Evolutionary conservation across 2,888 invertebrate species (phyloP).

Genomic region (Psylliodes chrysocephalus): DNA sequence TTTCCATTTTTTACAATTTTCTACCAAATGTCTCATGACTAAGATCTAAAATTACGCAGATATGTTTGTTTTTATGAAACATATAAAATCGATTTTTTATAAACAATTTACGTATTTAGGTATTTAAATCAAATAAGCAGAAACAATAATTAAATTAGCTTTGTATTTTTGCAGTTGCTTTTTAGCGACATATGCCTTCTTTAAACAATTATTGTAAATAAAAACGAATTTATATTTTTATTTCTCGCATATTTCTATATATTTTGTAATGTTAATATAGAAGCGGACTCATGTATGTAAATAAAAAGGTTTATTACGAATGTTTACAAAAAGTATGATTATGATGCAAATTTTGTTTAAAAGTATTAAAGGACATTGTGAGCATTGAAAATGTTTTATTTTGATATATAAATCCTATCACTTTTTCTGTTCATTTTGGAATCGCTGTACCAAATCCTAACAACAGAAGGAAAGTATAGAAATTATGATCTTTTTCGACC

Average conservation of each 20-base stretch:
- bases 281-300: slow-evolving; percentile 25
- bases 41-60: too few species aligned
- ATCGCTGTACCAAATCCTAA: too few species aligned
- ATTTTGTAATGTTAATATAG: slow-evolving; percentile 33
- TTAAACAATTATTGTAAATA: slow-evolving; percentile 9
- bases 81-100: neutral
- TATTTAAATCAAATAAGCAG: too few species aligned
- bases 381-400: slow-evolving; percentile 19
- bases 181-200: neutral
- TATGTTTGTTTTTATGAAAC: too few species aligned
- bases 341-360: slow-evolving; percentile 11
- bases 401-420: too few species aligned
- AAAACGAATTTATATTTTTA: slow-evolving; percentile 17
- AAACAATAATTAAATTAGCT: neutral
- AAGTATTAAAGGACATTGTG: slow-evolving; percentile 24
- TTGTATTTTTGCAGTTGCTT: slow-evolving; percentile 1
- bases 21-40: too few species aligned
- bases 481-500: too few species aligned
- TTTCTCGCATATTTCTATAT: slow-evolving; percentile 28
- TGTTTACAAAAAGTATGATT: slow-evolving; percentile 37
- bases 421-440: too few species aligned
- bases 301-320: slow-evolving; percentile 35
- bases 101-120: too few species aligned
- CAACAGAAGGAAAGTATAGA: too few species aligned
- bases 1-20: too few species aligned